Evolutionary conservation across 1,140 invertebrate genomes (phyloP).

Genomic region (Hormaphis cornu): DNA sequence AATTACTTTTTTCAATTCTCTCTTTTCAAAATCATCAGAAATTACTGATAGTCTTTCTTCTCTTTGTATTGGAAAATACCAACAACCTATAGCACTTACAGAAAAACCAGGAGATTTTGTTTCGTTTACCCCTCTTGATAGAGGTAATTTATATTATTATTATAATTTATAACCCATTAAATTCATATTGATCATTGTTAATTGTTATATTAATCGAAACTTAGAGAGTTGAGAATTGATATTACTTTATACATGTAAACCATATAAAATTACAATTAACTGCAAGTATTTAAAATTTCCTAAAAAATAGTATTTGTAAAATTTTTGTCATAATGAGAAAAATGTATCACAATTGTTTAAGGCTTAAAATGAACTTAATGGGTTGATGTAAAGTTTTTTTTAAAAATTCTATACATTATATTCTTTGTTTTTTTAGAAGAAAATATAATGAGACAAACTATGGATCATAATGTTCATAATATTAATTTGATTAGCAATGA

Average conservation of each 20-base stretch:
- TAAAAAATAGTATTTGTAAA: too few species aligned
- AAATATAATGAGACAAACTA: neutral
- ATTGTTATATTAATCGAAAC: too few species aligned
- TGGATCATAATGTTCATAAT: constrained; percentile 15
- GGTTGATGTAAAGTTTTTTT: too few species aligned
- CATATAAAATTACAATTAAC: too few species aligned
- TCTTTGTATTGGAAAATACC: neutral
- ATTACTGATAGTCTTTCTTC: constrained; percentile 9
- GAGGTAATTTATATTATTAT: neutral
- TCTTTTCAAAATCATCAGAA: constrained; percentile 7
- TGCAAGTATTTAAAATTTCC: too few species aligned
- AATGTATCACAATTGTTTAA: too few species aligned
- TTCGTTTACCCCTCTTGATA: constrained; percentile 13
- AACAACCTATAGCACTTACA: neutral
- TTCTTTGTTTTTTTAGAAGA: neutral
- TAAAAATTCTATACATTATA: too few species aligned
- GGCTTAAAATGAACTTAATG: too few species aligned
- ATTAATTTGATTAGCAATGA: constrained; percentile 23
- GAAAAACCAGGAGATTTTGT: constrained; percentile 28
- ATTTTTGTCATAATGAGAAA: too few species aligned
- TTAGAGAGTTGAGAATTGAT: too few species aligned
- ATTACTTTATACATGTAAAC: too few species aligned
- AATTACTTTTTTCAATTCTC: neutral
- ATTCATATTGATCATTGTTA: neutral
- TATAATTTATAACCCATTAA: neutral